These are phyloP conservation scores for Diplodus sargus DNA, from an alignment of 2,797 vertebrate genomes.

Conservation along the genomic window DNA sequence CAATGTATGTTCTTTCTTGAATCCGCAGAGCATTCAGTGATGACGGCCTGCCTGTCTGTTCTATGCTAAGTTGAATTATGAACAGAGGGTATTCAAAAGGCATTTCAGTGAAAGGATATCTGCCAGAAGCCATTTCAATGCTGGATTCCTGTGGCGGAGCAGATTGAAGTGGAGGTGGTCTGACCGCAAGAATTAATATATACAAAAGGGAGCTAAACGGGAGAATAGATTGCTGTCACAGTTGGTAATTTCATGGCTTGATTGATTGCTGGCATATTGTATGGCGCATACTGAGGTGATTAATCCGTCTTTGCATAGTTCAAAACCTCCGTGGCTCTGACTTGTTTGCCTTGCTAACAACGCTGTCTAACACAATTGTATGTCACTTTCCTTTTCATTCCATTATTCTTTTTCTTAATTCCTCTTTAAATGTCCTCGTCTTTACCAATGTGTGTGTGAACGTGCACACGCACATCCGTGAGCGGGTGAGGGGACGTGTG, in stretches of 20 bases:
- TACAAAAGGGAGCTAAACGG: conserved; percentile 75
- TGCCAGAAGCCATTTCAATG: conserved; percentile 69
- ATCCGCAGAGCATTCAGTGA: conserved; percentile 12
- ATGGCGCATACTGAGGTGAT: conserved; percentile 77
- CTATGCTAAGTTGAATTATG: conserved; percentile 42
- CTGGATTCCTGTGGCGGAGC: conserved; percentile 68
- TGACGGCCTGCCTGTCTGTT: conserved; percentile 31
- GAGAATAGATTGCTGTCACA: conserved; percentile 80
- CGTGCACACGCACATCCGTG: conserved; percentile 25
- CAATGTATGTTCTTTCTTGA: not conserved
- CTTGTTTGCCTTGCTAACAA: conserved; percentile 76
- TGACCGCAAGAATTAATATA: conserved; percentile 75
- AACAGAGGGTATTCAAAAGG: conserved; percentile 48
- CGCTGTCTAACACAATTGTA: conserved; percentile 68
- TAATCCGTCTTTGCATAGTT: conserved; percentile 80
- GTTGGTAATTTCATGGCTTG: conserved; percentile 72
- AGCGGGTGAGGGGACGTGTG: conserved; percentile 32
- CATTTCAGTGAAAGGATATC: conserved; percentile 59
- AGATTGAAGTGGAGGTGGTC: conserved; percentile 74
- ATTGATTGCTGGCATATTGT: conserved; percentile 82
- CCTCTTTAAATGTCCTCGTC: conserved; percentile 58
- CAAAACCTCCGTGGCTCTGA: conserved; percentile 75
- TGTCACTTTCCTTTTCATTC: conserved; percentile 81
- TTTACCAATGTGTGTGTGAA: conserved; percentile 27
- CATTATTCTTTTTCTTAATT: conserved; percentile 75